Conservation (phyloP, 2,113 vertebrate genomes). For the Pollimyrus isidori region DNA sequence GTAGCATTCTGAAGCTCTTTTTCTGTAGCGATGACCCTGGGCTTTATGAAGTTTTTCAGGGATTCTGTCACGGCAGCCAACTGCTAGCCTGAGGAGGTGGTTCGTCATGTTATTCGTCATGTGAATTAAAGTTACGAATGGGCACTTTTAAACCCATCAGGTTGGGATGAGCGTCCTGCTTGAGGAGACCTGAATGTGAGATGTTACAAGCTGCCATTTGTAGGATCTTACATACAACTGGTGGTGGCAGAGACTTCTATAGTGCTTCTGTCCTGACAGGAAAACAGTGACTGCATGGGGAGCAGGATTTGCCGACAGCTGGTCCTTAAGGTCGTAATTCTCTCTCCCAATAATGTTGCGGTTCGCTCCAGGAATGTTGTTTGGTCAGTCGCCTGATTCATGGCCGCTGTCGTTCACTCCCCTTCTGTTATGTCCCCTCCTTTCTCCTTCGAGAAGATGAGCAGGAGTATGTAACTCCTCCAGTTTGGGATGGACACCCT, state of each 20-base stretch:
- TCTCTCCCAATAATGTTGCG: background rate
- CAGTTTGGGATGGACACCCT: constrained; percentile 64
- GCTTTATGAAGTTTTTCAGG: background rate
- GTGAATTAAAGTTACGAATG: background rate
- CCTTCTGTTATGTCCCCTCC: constrained; percentile 24
- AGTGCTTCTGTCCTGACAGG: background rate
- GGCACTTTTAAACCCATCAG: background rate
- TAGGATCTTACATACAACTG: background rate
- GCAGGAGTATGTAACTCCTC: constrained; percentile 56
- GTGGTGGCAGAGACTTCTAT: background rate
- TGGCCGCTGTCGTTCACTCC: background rate
- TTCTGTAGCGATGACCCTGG: background rate
- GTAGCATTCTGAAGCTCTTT: background rate
- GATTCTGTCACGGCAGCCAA: background rate
- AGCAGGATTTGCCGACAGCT: background rate
- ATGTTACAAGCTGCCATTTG: background rate
- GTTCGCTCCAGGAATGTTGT: background rate
- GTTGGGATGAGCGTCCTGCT: background rate
- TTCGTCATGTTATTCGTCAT: background rate
- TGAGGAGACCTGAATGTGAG: background rate
- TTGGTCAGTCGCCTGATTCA: background rate
- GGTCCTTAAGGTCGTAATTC: background rate
- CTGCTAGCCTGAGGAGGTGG: background rate
- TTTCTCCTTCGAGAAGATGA: constrained; percentile 61
- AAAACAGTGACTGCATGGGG: background rate